phyloP scores from a whole-genome alignment of 1,140 invertebrate species.

The Coelopa frigida region DNA sequence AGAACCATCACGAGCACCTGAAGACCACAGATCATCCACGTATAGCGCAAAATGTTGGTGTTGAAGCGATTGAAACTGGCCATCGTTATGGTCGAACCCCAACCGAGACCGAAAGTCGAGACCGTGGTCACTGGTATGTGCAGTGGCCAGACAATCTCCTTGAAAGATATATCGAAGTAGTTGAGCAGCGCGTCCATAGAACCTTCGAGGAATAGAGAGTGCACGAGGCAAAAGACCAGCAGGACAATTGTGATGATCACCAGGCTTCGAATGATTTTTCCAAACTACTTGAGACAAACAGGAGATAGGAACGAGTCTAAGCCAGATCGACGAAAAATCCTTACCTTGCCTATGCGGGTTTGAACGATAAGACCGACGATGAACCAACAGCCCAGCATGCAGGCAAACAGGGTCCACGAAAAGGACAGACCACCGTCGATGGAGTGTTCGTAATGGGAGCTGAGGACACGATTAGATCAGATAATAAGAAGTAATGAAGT shows the following conservation, averaged over 20 bases:
- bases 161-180: constrained; percentile 31
- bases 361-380: constrained; percentile 20
- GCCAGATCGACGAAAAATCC: no score
- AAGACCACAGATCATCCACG: constrained; percentile 28
- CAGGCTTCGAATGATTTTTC: constrained; percentile 19
- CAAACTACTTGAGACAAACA: no score
- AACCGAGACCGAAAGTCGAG: constrained; percentile 72
- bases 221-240: constrained; percentile 19
- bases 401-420: constrained; percentile 1
- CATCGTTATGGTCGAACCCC: constrained; percentile 83
- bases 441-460: no score
- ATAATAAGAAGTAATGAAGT: no score
- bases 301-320: no score
- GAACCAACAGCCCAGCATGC: constrained; percentile 17
- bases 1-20: constrained; percentile 22
- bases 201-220: constrained; percentile 54
- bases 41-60: constrained; percentile 55
- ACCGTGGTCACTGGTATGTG: constrained; percentile 19
- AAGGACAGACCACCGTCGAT: no score
- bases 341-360: constrained; percentile 16
- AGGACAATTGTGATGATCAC: constrained; percentile 15
- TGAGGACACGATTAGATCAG: no score
- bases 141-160: constrained; percentile 1
- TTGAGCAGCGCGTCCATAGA: constrained; percentile 67
- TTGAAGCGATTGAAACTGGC: constrained; percentile 84